These are phyloP conservation scores for Peromyscus aztecus DNA, from an alignment of 2,797 vertebrate species.

Conservation along the genomic window DNA sequence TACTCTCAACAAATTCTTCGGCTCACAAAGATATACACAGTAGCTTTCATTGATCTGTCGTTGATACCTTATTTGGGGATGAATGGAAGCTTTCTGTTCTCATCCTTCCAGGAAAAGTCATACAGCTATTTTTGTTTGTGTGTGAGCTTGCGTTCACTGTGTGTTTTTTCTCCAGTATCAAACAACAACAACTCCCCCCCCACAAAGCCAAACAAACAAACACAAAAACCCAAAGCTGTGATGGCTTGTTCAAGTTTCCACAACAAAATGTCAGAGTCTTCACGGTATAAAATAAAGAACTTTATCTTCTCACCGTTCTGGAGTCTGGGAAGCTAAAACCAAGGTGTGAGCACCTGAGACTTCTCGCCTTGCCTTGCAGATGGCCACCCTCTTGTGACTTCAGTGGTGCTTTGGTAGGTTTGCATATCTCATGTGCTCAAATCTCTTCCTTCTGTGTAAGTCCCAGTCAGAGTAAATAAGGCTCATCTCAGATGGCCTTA, in stretches of 20 bases:
- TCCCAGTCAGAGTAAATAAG: neutral
- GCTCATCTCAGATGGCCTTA: neutral
- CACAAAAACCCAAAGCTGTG: neutral
- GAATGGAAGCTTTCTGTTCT: too few species aligned
- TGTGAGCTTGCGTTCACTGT: neutral
- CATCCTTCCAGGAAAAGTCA: neutral
- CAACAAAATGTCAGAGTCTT: neutral
- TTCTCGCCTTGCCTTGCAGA: neutral
- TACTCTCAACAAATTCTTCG: neutral
- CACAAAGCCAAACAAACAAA: neutral
- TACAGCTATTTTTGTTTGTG: neutral
- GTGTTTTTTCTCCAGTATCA: neutral
- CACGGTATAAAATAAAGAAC: neutral
- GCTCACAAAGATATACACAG: neutral
- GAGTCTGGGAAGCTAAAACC: neutral
- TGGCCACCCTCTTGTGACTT: neutral
- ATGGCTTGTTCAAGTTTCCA: neutral
- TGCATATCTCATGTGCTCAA: too few species aligned
- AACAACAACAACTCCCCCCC: too few species aligned
- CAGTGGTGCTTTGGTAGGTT: accelerated
- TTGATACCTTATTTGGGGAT: neutral
- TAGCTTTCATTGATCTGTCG: neutral
- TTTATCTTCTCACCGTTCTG: neutral
- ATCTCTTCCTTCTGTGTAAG: neutral
- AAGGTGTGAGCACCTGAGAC: accelerated